Base-by-base conservation (phyloP, 2,888 invertebrate genomes). In the Drosophila kanekoi region DNA sequence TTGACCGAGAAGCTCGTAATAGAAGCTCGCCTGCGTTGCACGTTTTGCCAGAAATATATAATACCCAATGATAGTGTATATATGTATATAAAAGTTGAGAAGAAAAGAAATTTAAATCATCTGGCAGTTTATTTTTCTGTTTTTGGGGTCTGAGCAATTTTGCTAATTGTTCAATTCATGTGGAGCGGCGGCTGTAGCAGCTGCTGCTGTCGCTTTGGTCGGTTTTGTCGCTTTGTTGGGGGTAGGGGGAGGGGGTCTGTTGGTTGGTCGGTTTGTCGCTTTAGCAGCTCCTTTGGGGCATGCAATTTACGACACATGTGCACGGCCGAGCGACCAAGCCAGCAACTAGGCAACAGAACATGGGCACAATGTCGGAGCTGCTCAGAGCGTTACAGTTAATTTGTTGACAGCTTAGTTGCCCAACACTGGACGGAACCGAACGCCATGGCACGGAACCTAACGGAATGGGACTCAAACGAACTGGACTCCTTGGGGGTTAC, bases 341-440 rank as follows among this genome's bases (percentile, higher is more conserved):
- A 70, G 67, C 77, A 81, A 77, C 81, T 59, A 66, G 77, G 65
- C 81, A 72, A 67, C 72, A 67, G 62, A 85, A 83, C 74, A 75
- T 67, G 71, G 44, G 51, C 56, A 49, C 53, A 57, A 70, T 57
- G 57, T 49, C 53, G 54, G 35, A 70, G 40, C 45, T 57, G 60
- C 72, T 59, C 53, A 48, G 57, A 85, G 77, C 81, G 82, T 84
- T 77, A 79, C 80, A 84, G 82, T 85, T 85, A 84, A 85, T 85
- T 85, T 85, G 84, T 85, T 85, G 84, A 85, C 87, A 87, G 86
- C 86, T 81, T 79, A 77, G 80, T 77, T 83, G 64, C 43, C 58
- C 64, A 70, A 64, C 64, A 57, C 51, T 63, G 63, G 40, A 43
- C 47, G 40, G 49, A 20, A 71, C 58, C 38, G 47, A 44, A 49